These are phyloP conservation scores for Tetranychus piercei DNA, from an alignment of 2,888 invertebrate species.

Conservation along the genomic window DNA sequence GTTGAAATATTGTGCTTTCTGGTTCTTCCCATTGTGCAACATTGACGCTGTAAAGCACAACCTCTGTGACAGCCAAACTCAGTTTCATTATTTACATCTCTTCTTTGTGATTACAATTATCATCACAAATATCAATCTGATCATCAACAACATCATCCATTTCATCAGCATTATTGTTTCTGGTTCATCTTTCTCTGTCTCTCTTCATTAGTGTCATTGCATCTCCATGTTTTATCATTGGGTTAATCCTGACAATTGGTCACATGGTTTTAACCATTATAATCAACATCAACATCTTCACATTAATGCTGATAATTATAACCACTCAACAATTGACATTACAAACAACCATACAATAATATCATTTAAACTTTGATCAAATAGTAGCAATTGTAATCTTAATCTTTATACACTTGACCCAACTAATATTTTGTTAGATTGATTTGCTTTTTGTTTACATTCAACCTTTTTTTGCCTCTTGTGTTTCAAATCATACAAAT, in stretches of 20 bases:
- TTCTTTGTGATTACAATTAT: not conserved
- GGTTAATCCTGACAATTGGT: conserved; percentile 1
- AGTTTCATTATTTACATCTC: not conserved
- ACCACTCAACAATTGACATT: too few species aligned
- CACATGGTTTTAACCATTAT: not conserved
- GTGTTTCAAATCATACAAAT: too few species aligned
- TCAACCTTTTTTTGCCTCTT: too few species aligned
- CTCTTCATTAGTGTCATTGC: not conserved
- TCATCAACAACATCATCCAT: not conserved
- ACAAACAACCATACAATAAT: too few species aligned
- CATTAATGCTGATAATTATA: too few species aligned
- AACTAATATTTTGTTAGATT: too few species aligned
- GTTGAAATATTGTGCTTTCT: not conserved
- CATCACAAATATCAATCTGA: not conserved
- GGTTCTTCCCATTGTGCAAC: not conserved
- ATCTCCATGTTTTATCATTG: not conserved
- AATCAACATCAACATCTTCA: not conserved
- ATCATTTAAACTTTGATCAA: too few species aligned
- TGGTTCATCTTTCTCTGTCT: not conserved
- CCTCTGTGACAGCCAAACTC: not conserved
- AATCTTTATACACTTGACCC: too few species aligned
- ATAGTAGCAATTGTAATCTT: too few species aligned
- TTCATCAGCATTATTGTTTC: not conserved
- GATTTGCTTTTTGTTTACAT: too few species aligned
- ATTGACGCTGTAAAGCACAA: too few species aligned